Base-by-base conservation (phyloP, 2,888 invertebrate genomes). In the Schrankia costaestrigalis region DNA sequence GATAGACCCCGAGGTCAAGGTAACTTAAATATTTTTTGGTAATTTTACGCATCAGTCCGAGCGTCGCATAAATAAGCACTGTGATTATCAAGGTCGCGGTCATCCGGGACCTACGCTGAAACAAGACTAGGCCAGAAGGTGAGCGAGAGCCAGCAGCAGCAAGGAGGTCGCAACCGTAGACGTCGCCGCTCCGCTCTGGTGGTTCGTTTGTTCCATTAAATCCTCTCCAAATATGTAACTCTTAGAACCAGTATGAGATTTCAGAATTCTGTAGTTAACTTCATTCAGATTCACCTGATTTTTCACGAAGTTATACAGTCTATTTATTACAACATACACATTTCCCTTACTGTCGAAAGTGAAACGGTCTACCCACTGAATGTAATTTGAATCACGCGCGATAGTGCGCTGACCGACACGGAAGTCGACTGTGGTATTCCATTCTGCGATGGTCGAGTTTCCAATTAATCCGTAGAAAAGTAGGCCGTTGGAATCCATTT, bases 291-390 rank as follows among this genome's bases (percentile, higher is more conserved):
- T 88, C 26, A 93, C 82, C 36, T 89, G 89, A 37, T 89, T 89
- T 47, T 89, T 90, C 19, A 93, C 87, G 60, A 92, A 92, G 66
- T 91, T 91, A 53, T 91, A 92, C 43, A 94, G 71, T 29, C 90
- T 83, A 71, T 94, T 94, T n/a, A 93, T 85, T 6, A 93, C 85
- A 6, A 91, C 90, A 66, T 91, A 93, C 4, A 93, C 74, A 61
- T 91, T 91, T 14, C 93, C 93, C 31, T 79, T 73, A 39, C 89
- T 87, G 62, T 93, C 93, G 57, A 93, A 92, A 37, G 91, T 88
- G 66, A 93, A 93, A 2, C 92, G 90, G 61, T 92, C 93, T 0
- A 92, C 90, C 94, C 94, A 94, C 68, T 94, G 93, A 47, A 93
- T 90, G 57, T 90, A 91, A 37, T 87, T 89, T 25, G 90, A 85